Base-by-base conservation (phyloP, 1,140 invertebrate genomes). In the Eueides isabella region DNA sequence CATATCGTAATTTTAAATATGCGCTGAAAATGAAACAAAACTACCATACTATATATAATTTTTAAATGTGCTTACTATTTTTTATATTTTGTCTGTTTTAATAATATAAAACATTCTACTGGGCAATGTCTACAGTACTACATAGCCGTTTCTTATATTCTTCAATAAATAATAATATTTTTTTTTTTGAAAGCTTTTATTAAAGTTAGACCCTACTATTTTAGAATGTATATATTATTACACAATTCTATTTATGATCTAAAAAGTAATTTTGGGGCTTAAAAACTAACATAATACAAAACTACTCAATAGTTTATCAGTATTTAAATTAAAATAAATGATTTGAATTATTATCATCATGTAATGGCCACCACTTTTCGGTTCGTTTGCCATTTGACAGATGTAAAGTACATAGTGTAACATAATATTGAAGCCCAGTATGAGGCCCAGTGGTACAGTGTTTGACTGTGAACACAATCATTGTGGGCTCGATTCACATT, bases 1-100 rank as follows among this genome's bases (percentile, higher is more conserved):
- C 29, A 71, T 61, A 66, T 71, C 5, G 44, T 61, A 28, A 33
- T 30, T 29, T 12, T 70, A 44, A 6, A 5, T 7, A 44, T 38
- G 11, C 14, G 16, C 41, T 68, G 44, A 11, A 68, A n/a, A 44
- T 12, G 2, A 12, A 55, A 55, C 23, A 23, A 26, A 26, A 12
- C 23, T 55, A 55, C 48, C 7, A 55, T 55, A 14, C n/a, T n/a
- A n/a, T n/a, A n/a, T n/a, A n/a, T n/a, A 55, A 44, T 44, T 44
- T 44, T n/a, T 44, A 44, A 6, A 44, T n/a, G 12, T 44, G 19
- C 7, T 12, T 16, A 55, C 23, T 55, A 23, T 26, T 55, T 55
- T 23, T 55, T 7, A 23, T 55, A 26, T 55, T 26, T 55, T 3
- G 26, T 26, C 48, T 26, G 1, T 26, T 48, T 55, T 55, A 23